Evolutionary conservation across 2,888 invertebrate species (phyloP), one percentile per base, ranked within the genome.

Genomic region (Nomada ruficornis): DNA sequence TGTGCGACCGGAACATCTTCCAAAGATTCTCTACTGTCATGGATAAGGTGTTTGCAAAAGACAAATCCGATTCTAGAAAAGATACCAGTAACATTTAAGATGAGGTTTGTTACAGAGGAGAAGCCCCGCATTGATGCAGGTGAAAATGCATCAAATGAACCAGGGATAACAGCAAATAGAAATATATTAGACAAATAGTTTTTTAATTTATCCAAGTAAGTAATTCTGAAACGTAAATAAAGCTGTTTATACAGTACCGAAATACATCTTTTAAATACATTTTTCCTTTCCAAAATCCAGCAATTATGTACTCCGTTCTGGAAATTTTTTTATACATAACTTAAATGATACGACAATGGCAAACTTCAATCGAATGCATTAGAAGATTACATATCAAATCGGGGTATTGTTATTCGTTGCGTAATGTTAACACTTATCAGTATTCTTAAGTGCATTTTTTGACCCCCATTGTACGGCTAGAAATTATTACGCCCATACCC

Each of bases 1-100:
- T 98, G 98, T 94, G 98, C 98, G 42, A 98, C 99, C 77, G 99
- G 99, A 69, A 97, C 97, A 13, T 97, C 98, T 20, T 97, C 97
- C 77, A 96, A 98, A 94, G 98, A 98, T 94, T 98, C 99, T 0
- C 94, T 99, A 10, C 94, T 98, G n/a, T 98, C 98, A 0, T 99
- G 97, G 98, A 96, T 98, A 90, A 95, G 98, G 71, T 95, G 97
- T 90, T 93, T 98, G 85, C 97, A 98, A 93, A 95, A 95, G 77
- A 94, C 96, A 90, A 98, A 98, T 94, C 97, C 98, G 0, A 92
- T 95, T 13, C 94, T 99, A 78, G 95, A 95, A 69, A 94, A 95
- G 82, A 95, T 98, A 89, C 97, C 98, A n/a, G 96, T 99, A 60
- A 95, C 98, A 80, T 99, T 99, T 91, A 97, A 96, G 54, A 95